Evolutionary conservation across 2,113 vertebrate genomes (phyloP), one percentile per base, ranked within the genome.

Genomic region (Herpailurus yagouaroundi): DNA sequence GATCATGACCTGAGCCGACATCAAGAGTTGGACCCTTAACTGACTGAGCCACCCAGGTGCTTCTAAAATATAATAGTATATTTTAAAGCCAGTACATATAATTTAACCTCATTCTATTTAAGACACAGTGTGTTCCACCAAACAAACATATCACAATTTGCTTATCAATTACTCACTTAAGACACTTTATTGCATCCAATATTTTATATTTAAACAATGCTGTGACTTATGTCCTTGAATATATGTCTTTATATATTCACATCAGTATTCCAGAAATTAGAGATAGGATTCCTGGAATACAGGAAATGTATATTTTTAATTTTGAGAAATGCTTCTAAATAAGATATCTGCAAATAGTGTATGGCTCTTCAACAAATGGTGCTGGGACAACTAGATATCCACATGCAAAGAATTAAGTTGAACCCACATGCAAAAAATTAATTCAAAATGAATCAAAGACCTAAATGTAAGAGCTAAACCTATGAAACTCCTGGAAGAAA

Each of bases 71-170:
- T 73, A 48, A 36, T 23, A 19, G 76, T 52, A 36, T 55, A 8
- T 85, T 68, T 84, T 69, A 80, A 88, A 52, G 11, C 16, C n/a
- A n/a, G 48, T 81, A 36, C 25, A 29, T 63, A 66, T 33, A 52
- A 73, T 33, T 95, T 92, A 52, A 95, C 15, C 14, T 92, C 52
- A 95, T 64, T 85, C 50, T 60, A 82, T 79, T 55, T 64, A 80
- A 63, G 16, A 29, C 66, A 41, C 3, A 29, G 16, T 50, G 21
- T 87, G 9, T 80, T 90, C 63, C 63, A 85, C 63, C 89, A 63
- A 52, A 71, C 50, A 14, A 82, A 41, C 9, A 63, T 80, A 55
- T 41, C 66, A 71, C 50, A 48, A 81, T 89, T 69, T 82, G 29
- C 31, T 92, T 80, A 91, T 19, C 25, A 13, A 55, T 57, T 38